Conservation (phyloP, 2,113 vertebrate genomes). For the Coregonus clupeaformis region DNA sequence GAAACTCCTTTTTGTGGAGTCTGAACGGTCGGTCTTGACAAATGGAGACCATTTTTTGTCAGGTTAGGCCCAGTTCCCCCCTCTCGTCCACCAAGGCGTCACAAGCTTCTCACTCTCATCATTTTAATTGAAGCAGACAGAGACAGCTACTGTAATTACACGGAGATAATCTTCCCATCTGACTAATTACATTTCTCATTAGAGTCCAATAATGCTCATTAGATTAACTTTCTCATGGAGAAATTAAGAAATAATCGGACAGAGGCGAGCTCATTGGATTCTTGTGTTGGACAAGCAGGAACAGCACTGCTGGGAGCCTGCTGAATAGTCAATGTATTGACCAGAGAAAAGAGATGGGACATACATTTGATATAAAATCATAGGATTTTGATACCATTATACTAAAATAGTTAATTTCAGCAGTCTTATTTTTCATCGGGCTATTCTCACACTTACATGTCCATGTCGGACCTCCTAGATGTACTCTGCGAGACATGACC, state of each 20-base stretch:
- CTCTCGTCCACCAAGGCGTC: constrained; percentile 16
- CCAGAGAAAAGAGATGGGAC: not conserved
- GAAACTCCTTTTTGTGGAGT: not conserved
- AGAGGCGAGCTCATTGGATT: constrained; percentile 13
- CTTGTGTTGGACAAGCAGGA: constrained; percentile 10
- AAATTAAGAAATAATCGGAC: constrained; percentile 32
- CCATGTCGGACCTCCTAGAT: too few relatives aligned
- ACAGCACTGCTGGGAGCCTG: constrained; percentile 9
- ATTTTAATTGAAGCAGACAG: constrained; percentile 47
- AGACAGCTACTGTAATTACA: constrained; percentile 46
- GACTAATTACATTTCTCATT: constrained; percentile 52
- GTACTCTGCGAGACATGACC: too few relatives aligned
- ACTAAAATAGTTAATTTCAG: too few relatives aligned
- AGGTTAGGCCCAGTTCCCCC: not conserved
- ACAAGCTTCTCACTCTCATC: constrained; percentile 25
- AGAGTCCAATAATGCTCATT: constrained; percentile 44
- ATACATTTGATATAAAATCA: not conserved
- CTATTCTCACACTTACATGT: too few relatives aligned
- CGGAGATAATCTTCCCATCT: constrained; percentile 46
- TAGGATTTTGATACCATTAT: too few relatives aligned
- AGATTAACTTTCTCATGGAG: constrained; percentile 29
- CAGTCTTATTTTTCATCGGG: too few relatives aligned
- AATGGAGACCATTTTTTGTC: not conserved
- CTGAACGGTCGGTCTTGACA: not conserved
- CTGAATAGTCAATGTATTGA: not conserved